Evolutionary conservation across 2,888 invertebrate species (phyloP), one percentile per base, ranked within the genome.

Genomic region (Caradrina kadenii): DNA sequence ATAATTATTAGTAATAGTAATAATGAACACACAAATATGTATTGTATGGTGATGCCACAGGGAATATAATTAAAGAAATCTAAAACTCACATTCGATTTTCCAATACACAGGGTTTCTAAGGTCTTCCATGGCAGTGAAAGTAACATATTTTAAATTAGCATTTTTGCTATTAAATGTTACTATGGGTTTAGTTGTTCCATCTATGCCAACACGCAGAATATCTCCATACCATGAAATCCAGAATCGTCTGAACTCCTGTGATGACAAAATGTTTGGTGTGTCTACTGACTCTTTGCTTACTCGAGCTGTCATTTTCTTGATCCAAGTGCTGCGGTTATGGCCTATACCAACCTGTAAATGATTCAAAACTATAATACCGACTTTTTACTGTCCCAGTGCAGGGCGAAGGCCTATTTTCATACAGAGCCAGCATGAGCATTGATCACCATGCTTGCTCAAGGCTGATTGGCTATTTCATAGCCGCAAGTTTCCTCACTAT

Each of bases 191-290:
- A 15, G 90, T 87, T 39, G 93, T 93, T 63, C 92, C 91, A 62
- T 91, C 90, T 35, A 90, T 83, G n/a, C 94, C 95, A 22, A 96
- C 86, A 55, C 87, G 86, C 66, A 96, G 85, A 52, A 82, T 81
- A 50, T 94, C 92, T 62, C 91, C 89, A 78, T 93, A 86, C 97
- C 97, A 96, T 55, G 92, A 89, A 48, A 97, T 84, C 91, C 95
- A 92, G 82, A 96, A 96, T 76, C 89, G 93, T 79, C 89, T 93
- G 81, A 89, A 94, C 76, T 95, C 93, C 50, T 92, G 90, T 31
- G 87, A 77, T 56, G 86, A 90, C 22, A 96, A 86, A 66, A 97
- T 92, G 60, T 93, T 92, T 49, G 94, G 94, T 42, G 96, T 96
- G 3, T 71, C 73, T 15, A 69, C 76, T 22, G 73, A 63, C 58